Base-by-base conservation (phyloP, 2,113 vertebrate species). In the human (Homo sapiens) region DNA sequence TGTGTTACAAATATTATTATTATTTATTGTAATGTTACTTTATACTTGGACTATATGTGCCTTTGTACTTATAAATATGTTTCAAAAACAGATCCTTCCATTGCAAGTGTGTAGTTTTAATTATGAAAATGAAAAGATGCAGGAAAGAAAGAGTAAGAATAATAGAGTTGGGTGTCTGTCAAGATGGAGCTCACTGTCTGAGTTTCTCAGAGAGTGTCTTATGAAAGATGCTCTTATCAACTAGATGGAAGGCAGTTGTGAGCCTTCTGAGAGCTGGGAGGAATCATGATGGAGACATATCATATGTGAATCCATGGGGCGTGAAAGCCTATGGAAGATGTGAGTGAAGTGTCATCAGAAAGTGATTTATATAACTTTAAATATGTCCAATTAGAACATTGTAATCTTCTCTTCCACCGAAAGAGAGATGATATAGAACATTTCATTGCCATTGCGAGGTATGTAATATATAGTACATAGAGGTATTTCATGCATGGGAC, bases 21-120 rank as follows among this genome's bases (percentile, higher is more conserved):
- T 79, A 86, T 45, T 89, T 59, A 89, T 89, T 85, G 20, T 94
- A 90, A 50, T 73, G 84, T 90, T 96, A 85, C 70, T 90, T 96
- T 90, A 48, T 9, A 84, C 16, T 68, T 89, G 78, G 14, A 73
- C 22, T 87, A 57, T 78, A 55, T 75, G 12, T 38, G 5, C 78
- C 5, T 96, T 93, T 79, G 50, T 75, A 73, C 45, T 73, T 96
- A 27, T 40, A 94, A 43, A 89, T 95, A 78, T 75, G 8, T 95
- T 96, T 93, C 27, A 66, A 35, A 72, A 90, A 75, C 30, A 17
- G 23, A 81, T 50, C 57, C 45, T 93, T 72, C n/a, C 59, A 35
- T 16, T 70, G 52, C 43, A 78, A 76, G 18, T 10, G 0, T 55
- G 11, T 91, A 55, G 57, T 70, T 35, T 82, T 78, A 88, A 64